These are phyloP conservation scores for Elgaria multicarinata DNA, from an alignment of 2,113 vertebrate genomes.

Conservation along the genomic window DNA sequence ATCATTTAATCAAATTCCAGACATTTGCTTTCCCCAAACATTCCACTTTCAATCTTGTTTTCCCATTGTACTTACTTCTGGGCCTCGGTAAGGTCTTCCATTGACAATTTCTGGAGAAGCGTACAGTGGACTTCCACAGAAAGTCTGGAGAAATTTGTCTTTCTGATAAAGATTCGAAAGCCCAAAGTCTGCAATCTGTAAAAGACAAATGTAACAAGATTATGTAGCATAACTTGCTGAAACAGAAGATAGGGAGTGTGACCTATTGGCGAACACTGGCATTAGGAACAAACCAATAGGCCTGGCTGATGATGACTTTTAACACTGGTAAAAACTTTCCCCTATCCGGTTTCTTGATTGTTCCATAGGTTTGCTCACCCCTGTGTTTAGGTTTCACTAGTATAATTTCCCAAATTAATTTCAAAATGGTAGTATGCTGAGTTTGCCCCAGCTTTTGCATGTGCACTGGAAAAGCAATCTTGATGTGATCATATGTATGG, in stretches of 20 bases:
- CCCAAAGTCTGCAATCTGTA: conserved; percentile 97
- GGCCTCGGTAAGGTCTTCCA: conserved; percentile 94
- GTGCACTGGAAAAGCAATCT: not conserved
- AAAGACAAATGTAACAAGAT: conserved; percentile 41
- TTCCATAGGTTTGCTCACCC: not conserved
- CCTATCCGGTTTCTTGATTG: not conserved
- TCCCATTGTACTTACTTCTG: conserved; percentile 84
- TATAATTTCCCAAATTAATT: not conserved
- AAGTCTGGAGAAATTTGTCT: conserved; percentile 96
- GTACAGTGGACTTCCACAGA: conserved; percentile 96
- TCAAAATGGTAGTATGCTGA: not conserved
- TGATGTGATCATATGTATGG: not conserved
- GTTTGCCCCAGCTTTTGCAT: not conserved
- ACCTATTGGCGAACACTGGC: conserved; percentile 7
- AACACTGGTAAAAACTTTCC: not conserved
- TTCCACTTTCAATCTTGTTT: not conserved
- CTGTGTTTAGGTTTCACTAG: not conserved
- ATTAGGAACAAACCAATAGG: not conserved
- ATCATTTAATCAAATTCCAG: conserved; percentile 6
- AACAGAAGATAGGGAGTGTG: conserved; percentile 22
- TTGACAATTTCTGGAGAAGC: conserved; percentile 99
- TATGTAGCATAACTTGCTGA: conserved; percentile 21
- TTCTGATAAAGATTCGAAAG: conserved; percentile 97
- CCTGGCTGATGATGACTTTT: not conserved
- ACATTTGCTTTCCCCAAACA: not conserved